phyloP scores from a whole-genome alignment of 92 coral and sea anemone species.

The Paramuricea clavata region DNA sequence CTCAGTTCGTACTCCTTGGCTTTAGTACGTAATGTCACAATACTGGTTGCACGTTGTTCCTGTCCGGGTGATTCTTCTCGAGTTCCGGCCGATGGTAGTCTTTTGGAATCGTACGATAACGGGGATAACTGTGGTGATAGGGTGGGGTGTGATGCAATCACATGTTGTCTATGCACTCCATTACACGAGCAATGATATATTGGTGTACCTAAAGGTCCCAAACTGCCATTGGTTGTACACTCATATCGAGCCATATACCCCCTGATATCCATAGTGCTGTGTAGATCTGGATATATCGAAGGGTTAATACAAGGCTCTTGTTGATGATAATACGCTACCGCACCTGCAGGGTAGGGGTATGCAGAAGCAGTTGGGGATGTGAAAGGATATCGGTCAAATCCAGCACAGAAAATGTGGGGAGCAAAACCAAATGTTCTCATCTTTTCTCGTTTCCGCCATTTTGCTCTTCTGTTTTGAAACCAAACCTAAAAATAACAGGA shows the following conservation, averaged over 20 bases:
- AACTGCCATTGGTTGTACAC: constrained; percentile 21
- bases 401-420: constrained; percentile 44
- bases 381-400: constrained; percentile 29
- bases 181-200: constrained; percentile 44
- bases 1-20: constrained; percentile 96
- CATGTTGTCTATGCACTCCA: constrained; percentile 17
- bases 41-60: constrained; percentile 81
- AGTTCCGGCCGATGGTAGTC: background rate
- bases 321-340: constrained; percentile 40
- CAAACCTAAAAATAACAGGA: constrained; percentile 82
- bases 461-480: constrained; percentile 99
- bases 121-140: constrained; percentile 23
- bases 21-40: constrained; percentile 84
- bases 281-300: background rate
- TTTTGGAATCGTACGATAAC: constrained; percentile 22
- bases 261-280: constrained; percentile 16
- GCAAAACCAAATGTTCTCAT: constrained; percentile 88
- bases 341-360: constrained; percentile 24
- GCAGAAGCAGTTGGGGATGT: constrained; percentile 37
- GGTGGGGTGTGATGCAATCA: background rate
- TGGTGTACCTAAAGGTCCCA: constrained; percentile 16
- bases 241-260: constrained; percentile 38
- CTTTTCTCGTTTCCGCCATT: constrained; percentile 99
- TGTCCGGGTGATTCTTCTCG: constrained; percentile 25
- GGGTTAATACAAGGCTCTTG: constrained; percentile 19